A percentile compares a stretch with the other conserved stretches of the same genome.
These are phyloP conservation scores for Danio choprae DNA, from an alignment of 2,797 vertebrate genomes.

Conservation along the genomic window DNA sequence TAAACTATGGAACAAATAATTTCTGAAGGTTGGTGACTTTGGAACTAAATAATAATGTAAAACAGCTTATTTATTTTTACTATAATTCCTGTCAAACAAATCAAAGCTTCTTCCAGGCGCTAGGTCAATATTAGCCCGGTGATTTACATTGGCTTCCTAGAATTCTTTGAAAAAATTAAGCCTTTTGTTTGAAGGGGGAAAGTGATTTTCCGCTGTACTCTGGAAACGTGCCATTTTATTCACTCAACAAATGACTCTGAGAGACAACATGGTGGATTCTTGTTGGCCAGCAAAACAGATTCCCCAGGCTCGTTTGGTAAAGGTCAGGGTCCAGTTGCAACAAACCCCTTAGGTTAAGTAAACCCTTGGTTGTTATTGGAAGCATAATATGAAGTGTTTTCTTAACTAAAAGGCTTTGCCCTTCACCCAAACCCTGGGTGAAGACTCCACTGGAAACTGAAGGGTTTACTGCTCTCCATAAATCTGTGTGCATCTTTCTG, in stretches of 20 bases:
- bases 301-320: neutral
- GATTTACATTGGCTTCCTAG: neutral
- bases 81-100: conserved; percentile 25
- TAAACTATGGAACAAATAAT: neutral
- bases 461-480: neutral
- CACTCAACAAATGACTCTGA: neutral
- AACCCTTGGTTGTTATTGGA: neutral
- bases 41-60: neutral
- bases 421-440: neutral
- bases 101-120: conserved; percentile 2
- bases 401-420: neutral
- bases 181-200: neutral
- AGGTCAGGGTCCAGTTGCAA: neutral
- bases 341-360: neutral
- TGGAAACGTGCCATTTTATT: conserved; percentile 14
- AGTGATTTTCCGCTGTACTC: neutral
- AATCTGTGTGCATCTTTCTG: neutral
- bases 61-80: neutral
- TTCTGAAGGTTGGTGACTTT: neutral
- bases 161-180: neutral
- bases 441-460: neutral
- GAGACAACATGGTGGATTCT: neutral
- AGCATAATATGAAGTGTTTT: neutral
- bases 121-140: conserved; percentile 23
- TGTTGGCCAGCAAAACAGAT: neutral